phyloP scores from a whole-genome alignment of 2,113 vertebrate genomes.

The Morone chrysops region DNA sequence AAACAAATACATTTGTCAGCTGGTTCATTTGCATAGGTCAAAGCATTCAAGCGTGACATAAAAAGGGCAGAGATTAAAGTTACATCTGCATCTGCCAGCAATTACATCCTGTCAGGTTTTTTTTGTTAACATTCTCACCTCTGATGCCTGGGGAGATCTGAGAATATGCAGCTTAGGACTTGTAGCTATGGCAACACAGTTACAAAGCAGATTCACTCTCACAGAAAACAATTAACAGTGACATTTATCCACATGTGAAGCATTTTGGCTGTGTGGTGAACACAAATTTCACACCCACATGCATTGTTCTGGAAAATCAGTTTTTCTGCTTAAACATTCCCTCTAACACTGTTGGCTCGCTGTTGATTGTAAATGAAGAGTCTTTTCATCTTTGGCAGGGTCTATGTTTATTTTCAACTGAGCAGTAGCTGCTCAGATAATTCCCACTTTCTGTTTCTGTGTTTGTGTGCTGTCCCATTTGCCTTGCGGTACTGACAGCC shows the following conservation, averaged over 20 bases:
- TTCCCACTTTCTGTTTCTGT: slow-evolving; percentile 37
- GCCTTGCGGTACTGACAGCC: slow-evolving; percentile 43
- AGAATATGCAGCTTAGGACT: slow-evolving; percentile 49
- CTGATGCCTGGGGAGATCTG: slow-evolving; percentile 39
- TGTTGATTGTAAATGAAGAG: slow-evolving; percentile 15
- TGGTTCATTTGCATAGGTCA: slow-evolving; percentile 48
- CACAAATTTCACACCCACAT: slow-evolving; percentile 51
- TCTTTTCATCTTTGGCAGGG: slow-evolving; percentile 45
- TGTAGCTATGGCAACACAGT: slow-evolving; percentile 69
- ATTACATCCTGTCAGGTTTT: slow-evolving; percentile 59
- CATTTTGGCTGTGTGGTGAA: slow-evolving; percentile 39
- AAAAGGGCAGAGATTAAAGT: slow-evolving; percentile 72
- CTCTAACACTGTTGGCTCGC: slow-evolving; percentile 16
- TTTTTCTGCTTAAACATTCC: slow-evolving; percentile 37
- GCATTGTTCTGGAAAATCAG: slow-evolving; percentile 41
- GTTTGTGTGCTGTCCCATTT: slow-evolving; percentile 32
- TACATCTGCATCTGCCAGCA: slow-evolving; percentile 54
- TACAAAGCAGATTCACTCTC: slow-evolving; percentile 37
- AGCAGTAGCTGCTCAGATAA: slow-evolving; percentile 33
- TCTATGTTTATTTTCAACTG: slow-evolving; percentile 61
- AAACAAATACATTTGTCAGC: slow-evolving; percentile 48
- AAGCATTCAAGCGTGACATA: slow-evolving; percentile 40
- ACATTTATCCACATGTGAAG: slow-evolving; percentile 71
- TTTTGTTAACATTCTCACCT: slow-evolving; percentile 59
- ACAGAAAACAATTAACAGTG: slow-evolving; percentile 70